Conservation (phyloP, 2,888 invertebrate genomes). For the Netelia inedita region DNA sequence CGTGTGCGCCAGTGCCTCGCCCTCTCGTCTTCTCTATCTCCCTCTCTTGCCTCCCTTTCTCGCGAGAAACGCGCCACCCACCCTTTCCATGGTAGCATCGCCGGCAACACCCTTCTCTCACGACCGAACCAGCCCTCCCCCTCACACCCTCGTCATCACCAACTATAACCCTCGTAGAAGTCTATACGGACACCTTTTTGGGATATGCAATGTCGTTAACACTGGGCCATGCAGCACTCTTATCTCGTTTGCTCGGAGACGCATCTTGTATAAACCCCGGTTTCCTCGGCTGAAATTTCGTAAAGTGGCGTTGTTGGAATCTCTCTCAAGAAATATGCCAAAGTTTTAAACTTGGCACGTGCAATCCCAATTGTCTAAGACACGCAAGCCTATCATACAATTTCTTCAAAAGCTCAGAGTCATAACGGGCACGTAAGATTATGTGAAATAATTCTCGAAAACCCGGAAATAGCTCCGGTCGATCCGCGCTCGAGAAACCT, state of each 20-base stretch:
- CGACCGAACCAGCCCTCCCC: constrained; percentile 30
- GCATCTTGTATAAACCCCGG: constrained; percentile 11
- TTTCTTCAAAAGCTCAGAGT: too few relatives aligned
- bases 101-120: constrained; percentile 28
- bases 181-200: constrained; percentile 60
- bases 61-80: constrained; percentile 72
- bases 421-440: too few relatives aligned
- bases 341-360: too few relatives aligned
- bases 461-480: too few relatives aligned
- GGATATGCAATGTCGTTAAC: constrained; percentile 30
- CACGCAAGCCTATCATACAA: too few relatives aligned
- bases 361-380: too few relatives aligned
- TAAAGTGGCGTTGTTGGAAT: constrained; percentile 15
- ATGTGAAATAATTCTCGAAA: too few relatives aligned
- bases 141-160: constrained; percentile 47
- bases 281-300: constrained; percentile 15
- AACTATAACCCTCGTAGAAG: constrained; percentile 59
- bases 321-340: constrained; percentile 13
- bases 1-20: constrained; percentile 58
- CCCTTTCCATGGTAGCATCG: constrained; percentile 51
- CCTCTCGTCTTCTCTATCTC: constrained; percentile 64
- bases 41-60: constrained; percentile 65
- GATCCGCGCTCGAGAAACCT: too few relatives aligned
- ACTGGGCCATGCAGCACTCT: constrained; percentile 47
- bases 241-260: constrained; percentile 22